Conservation (phyloP, 2,797 vertebrate species). For the Ciconia nigra region DNA sequence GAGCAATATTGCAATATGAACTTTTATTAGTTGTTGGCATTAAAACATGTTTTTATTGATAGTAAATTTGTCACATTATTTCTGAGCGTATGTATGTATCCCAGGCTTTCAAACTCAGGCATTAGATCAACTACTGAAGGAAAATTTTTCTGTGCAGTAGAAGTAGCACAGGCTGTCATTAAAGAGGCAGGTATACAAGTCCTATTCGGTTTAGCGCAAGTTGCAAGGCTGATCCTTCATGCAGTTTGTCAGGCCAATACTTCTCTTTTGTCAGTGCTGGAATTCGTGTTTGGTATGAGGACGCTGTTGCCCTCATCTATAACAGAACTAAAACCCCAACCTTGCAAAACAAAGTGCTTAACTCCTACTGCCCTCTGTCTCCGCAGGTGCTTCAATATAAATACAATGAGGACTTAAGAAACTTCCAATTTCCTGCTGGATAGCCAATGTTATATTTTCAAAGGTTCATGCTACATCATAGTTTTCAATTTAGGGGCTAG, state of each 20-base stretch:
- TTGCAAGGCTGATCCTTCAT: not conserved
- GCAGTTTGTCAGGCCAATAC: not conserved
- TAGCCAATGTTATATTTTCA: not conserved
- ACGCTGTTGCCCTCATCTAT: not conserved
- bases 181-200: not conserved
- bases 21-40: slow-evolving; percentile 60
- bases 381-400: not conserved
- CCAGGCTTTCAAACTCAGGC: slow-evolving; percentile 31
- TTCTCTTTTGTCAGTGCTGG: not conserved
- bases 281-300: not conserved
- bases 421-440: not conserved
- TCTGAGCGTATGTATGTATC: not conserved
- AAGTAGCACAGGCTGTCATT: slow-evolving; percentile 4
- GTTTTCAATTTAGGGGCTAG: slow-evolving; percentile 38
- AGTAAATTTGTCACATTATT: slow-evolving; percentile 26
- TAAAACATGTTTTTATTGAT: slow-evolving; percentile 55
- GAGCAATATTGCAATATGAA: slow-evolving; percentile 57
- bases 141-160: not conserved
- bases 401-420: not conserved
- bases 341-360: slow-evolving; percentile 14
- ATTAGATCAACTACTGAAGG: slow-evolving; percentile 14
- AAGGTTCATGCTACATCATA: not conserved
- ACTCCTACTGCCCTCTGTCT: slow-evolving; percentile 4
- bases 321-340: not conserved
- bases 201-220: not conserved